These are phyloP conservation scores for Menura novaehollandiae DNA, from an alignment of 2,113 vertebrate genomes.

Conservation along the genomic window DNA sequence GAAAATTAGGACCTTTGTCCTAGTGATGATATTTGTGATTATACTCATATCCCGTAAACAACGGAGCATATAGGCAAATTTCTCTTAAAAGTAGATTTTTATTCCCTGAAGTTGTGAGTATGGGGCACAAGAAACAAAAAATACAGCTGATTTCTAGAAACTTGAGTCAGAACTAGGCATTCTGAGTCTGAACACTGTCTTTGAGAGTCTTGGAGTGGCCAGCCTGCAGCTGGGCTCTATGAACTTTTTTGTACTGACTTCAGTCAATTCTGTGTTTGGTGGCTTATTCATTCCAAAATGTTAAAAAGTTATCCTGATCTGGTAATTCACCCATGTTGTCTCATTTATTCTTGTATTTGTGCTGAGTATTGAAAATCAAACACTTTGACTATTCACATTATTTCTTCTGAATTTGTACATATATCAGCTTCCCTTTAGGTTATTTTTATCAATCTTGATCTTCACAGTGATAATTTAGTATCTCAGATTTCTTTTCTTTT, in stretches of 20 bases:
- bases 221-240: not conserved
- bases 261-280: not conserved
- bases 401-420: not conserved
- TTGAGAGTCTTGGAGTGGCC: not conserved
- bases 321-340: not conserved
- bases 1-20: not conserved
- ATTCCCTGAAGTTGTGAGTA: not conserved
- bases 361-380: not conserved
- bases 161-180: not conserved
- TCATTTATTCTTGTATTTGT: not conserved
- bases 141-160: not conserved
- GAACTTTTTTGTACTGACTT: not conserved
- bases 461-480: not conserved
- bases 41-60: not conserved
- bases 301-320: not conserved
- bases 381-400: not conserved
- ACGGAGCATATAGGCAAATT: not conserved
- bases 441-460: not conserved
- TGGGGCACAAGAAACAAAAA: not conserved
- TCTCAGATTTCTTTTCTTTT: not conserved
- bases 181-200: not conserved
- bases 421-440: not conserved
- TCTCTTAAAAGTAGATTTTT: not conserved
- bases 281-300: not conserved
- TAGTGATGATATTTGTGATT: not conserved